Evolutionary conservation across 2,113 vertebrate species (phyloP).

Genomic region (Cyanocitta stelleri): DNA sequence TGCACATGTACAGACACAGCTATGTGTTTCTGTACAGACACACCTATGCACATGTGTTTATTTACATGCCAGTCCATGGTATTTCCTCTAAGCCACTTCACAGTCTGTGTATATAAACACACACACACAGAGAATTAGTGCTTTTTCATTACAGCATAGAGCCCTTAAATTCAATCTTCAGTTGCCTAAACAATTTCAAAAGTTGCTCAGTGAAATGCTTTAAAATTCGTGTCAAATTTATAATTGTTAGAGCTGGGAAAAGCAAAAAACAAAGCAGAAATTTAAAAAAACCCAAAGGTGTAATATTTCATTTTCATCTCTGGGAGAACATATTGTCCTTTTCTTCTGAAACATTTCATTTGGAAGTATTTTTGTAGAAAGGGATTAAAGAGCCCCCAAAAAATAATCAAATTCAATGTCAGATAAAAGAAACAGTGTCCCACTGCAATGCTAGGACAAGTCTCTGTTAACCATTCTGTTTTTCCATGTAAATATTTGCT

Average conservation of each 20-base stretch:
- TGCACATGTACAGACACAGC: no score
- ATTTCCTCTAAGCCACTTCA: background rate
- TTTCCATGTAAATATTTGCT: rapidly evolving
- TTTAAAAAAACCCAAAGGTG: rapidly evolving
- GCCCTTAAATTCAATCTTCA: background rate
- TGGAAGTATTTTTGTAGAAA: background rate
- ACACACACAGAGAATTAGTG: background rate
- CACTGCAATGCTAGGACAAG: background rate
- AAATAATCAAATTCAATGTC: background rate
- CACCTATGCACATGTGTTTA: background rate
- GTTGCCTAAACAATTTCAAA: background rate
- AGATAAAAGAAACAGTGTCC: background rate
- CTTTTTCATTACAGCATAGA: background rate
- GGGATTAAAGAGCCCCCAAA: rapidly evolving
- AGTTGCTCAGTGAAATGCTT: background rate
- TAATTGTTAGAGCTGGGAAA: background rate
- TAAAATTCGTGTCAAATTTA: background rate
- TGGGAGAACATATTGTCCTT: background rate
- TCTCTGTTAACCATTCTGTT: background rate
- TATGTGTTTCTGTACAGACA: no score
- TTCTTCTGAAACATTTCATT: background rate
- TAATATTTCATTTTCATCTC: background rate
- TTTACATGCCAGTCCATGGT: background rate
- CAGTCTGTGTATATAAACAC: background rate
- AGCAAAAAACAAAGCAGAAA: background rate